Evolutionary conservation across 1,140 invertebrate species (phyloP), one percentile per base, ranked within the genome.

Genomic region (Pseudachorutes palmiensis): DNA sequence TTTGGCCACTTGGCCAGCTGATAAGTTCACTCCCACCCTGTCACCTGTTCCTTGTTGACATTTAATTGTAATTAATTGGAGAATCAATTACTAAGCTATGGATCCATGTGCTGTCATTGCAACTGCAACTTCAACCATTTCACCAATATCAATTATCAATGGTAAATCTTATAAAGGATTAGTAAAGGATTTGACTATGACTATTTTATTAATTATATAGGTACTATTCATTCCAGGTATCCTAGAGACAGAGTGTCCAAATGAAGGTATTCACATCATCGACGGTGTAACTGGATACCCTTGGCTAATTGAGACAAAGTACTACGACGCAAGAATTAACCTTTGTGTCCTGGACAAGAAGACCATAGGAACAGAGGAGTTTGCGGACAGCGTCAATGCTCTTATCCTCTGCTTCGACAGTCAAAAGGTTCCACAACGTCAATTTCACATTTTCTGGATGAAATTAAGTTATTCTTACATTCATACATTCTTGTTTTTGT

Each of bases 271-370:
- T 55, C 9, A 55, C 24, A 12, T 55, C 24, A 2, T 63, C 3
- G 61, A 30, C 12, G 32, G 28, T 63, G 61, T 63, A 12, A 14
- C 9, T 2, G 30, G 2, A 2, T 84, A 83, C 76, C 74, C 79
- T 12, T 86, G 85, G 84, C 75, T 82, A 63, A 83, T 87, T 65
- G 80, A 84, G 48, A 88, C 84, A 31, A 88, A 87, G 75, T 88
- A 88, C 79, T 88, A 88, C 68, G 81, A 80, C 62, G 79, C 83
- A 29, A 79, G 83, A 75, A 78, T 86, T 41, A 71, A 81, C 32
- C 66, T 88, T 3, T 84, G 82, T 73, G 67, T 76, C 0, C 77
- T 82, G n/a, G 74, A 80, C 68, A 76, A 77, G 31, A 78, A 81
- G 71, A 76, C 78, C 1, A 75, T 80, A 64, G 77, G 81, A 48